phyloP scores from a whole-genome alignment of 2,797 vertebrate species.

The Thripadectes ignobilis region DNA sequence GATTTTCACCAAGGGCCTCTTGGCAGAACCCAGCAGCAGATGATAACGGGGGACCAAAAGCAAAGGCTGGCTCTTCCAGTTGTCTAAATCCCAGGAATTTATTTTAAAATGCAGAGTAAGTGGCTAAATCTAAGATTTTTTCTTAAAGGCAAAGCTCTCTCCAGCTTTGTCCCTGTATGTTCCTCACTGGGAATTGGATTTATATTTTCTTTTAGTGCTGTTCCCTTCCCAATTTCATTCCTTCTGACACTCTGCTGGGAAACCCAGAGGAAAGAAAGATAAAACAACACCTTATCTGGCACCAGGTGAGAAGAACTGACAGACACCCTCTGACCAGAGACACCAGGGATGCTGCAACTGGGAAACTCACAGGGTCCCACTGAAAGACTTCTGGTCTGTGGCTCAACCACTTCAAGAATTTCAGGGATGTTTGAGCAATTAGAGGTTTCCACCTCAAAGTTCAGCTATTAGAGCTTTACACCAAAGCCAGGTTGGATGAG shows the following conservation, averaged over 20 bases:
- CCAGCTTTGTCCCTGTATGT: background rate
- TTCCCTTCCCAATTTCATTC: background rate
- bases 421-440: background rate
- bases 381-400: rapidly evolving
- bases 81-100: background rate
- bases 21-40: background rate
- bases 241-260: background rate
- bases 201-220: background rate
- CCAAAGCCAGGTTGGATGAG: background rate
- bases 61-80: background rate
- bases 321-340: background rate
- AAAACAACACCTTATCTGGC: background rate
- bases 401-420: rapidly evolving
- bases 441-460: background rate
- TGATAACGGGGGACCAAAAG: background rate
- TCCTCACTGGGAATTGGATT: background rate
- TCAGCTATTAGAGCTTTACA: rapidly evolving
- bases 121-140: background rate
- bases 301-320: background rate
- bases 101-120: background rate
- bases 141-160: background rate
- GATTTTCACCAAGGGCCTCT: background rate
- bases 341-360: background rate
- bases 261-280: background rate
- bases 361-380: background rate